Evolutionary conservation across 2,113 vertebrate species (phyloP).

Genomic region (Formicarius rufipectus): DNA sequence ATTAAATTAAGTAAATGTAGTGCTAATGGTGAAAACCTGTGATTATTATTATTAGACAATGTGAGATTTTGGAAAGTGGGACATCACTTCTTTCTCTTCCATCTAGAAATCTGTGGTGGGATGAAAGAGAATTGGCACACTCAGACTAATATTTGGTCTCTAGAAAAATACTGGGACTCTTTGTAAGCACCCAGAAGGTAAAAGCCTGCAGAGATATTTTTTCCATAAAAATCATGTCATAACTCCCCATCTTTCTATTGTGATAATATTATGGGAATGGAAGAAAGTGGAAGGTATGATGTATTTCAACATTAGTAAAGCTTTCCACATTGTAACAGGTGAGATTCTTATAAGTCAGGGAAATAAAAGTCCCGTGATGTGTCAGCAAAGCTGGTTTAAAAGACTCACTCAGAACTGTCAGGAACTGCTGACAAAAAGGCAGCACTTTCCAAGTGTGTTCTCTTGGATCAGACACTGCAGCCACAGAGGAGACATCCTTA

Average conservation of each 20-base stretch:
- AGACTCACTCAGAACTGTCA: background rate
- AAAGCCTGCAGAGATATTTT: background rate
- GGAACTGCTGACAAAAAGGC: background rate
- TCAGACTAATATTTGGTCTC: background rate
- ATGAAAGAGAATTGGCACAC: background rate
- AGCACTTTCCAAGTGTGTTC: background rate
- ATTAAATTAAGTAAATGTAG: background rate
- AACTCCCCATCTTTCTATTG: background rate
- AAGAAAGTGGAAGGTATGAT: background rate
- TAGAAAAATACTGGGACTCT: background rate
- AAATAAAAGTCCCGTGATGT: background rate
- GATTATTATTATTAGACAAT: background rate
- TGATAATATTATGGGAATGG: background rate
- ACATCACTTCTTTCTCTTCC: background rate
- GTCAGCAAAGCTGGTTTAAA: background rate
- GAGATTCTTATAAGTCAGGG: background rate
- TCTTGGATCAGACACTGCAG: background rate
- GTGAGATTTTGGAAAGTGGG: background rate
- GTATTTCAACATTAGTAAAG: background rate
- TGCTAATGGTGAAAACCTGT: background rate
- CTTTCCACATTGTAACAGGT: background rate
- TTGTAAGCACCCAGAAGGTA: background rate
- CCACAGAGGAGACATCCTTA: background rate
- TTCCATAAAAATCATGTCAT: background rate
- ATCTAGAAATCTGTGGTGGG: background rate